Evolutionary conservation across 2,113 vertebrate genomes (phyloP).

Genomic region (Amazona vittata): DNA sequence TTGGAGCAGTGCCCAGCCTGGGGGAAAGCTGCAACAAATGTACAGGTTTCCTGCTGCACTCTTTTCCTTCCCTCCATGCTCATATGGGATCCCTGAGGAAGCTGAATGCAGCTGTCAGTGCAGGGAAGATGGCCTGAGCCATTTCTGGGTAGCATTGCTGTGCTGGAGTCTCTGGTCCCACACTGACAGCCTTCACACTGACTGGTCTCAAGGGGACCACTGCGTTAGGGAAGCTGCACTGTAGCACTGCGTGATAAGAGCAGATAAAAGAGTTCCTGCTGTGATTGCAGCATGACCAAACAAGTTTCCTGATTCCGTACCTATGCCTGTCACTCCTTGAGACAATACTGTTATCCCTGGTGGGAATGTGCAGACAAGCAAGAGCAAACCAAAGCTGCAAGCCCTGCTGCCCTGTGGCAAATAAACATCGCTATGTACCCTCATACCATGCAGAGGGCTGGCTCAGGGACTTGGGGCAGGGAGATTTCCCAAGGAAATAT

Average conservation of each 20-base stretch:
- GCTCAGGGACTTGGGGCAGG: not conserved
- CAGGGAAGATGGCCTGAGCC: not conserved
- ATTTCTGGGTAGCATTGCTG: fast-evolving
- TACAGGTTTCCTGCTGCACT: not conserved
- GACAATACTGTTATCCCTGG: constrained; percentile 64
- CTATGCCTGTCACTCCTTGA: constrained; percentile 39
- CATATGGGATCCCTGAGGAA: not conserved
- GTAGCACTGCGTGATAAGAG: not conserved
- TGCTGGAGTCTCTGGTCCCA: fast-evolving
- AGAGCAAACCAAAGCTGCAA: not conserved
- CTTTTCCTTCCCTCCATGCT: not conserved
- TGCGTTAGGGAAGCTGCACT: not conserved
- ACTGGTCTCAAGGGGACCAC: fast-evolving
- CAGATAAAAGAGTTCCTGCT: constrained; percentile 33
- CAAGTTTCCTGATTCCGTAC: constrained; percentile 36
- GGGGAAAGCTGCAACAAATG: fast-evolving
- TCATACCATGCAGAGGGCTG: not conserved
- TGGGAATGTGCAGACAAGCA: constrained; percentile 28
- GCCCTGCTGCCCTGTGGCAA: not conserved
- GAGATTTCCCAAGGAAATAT: not conserved
- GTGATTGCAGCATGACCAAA: constrained; percentile 45
- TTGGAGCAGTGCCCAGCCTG: not conserved
- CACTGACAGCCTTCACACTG: fast-evolving
- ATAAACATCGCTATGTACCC: not conserved
- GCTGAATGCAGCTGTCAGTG: fast-evolving